Evolutionary conservation across 1,140 invertebrate species (phyloP).

Genomic region (Drosophila simulans): DNA sequence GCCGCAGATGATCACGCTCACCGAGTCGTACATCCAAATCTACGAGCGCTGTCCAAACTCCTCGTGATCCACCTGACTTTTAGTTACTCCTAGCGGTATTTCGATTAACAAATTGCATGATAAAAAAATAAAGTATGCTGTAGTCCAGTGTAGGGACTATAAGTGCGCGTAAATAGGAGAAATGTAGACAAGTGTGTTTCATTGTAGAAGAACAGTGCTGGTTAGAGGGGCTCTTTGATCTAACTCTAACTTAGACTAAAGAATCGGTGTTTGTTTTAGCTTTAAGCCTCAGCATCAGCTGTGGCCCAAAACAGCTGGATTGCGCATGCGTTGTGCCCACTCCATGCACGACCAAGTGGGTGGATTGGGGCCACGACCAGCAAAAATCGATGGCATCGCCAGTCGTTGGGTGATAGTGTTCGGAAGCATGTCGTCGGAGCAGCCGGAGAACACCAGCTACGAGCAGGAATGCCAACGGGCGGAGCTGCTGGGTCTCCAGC

Average conservation of each 20-base stretch:
- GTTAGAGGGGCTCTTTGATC: too few relatives aligned
- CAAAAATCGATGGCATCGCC: conserved; percentile 53
- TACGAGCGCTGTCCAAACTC: conserved; percentile 85
- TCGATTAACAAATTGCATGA: background rate
- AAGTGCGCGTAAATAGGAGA: background rate
- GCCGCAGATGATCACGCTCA: conserved; percentile 99
- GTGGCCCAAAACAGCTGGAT: background rate
- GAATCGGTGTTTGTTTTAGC: background rate
- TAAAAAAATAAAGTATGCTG: conserved; percentile 2
- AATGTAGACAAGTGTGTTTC: background rate
- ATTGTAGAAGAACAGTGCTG: background rate
- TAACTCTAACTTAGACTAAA: background rate
- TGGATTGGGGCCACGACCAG: conserved; percentile 15
- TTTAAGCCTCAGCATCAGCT: conserved; percentile 44
- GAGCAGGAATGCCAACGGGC: conserved; percentile 90
- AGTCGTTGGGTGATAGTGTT: conserved; percentile 32
- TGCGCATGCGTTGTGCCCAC: conserved; percentile 29
- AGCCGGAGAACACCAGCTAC: conserved; percentile 85
- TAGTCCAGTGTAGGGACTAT: conserved; percentile 11
- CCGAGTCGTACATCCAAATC: conserved; percentile 98
- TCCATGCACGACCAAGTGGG: background rate
- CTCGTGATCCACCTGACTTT: conserved; percentile 19
- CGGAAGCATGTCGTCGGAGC: conserved; percentile 57
- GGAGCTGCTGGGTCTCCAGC: conserved; percentile 89
- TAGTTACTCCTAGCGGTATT: conserved; percentile 1